Evolutionary conservation across 2,797 vertebrate species (phyloP), one percentile per base, ranked within the genome.

Genomic region (Artibeus jamaicensis): DNA sequence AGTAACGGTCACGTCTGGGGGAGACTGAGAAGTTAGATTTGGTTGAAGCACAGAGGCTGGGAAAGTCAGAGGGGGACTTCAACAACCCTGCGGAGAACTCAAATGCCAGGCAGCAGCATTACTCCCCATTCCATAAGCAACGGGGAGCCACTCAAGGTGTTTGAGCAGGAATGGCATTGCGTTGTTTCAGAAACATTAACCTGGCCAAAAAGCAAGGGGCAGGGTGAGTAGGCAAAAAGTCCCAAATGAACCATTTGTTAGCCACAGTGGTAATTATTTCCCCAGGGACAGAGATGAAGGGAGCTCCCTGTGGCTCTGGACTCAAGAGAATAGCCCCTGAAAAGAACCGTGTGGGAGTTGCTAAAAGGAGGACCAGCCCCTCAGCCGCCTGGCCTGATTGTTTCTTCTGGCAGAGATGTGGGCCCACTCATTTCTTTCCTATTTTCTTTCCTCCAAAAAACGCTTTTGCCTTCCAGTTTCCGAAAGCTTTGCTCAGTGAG

Each of bases 401-500:
- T 98, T 97, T 96, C 89, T 92, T 89, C 95, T 86, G 94, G 94
- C 95, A 88, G 74, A 92, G 96, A 96, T 79, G 95, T 70, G 88
- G 93, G 95, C 94, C 96, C 92, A 87, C 93, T 97, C 94, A 84
- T 95, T 94, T 89, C 91, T 97, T 97, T 86, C 90, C 97, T 97
- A 89, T 97, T 98, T 96, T 93, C 89, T 73, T 95, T 95, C 94
- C 94, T 97, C 93, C 92, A 96, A 97, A 89, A 98, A 98, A 95
- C 81, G 89, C 96, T 98, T 97, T 98, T 97, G 94, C 90, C 97
- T 76, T 95, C 95, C 92, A 39, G 95, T 97, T 98, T 97, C 97
- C 96, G 26, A 96, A 98, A 97, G 98, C 97, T 46, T 96, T 96
- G 96, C 97, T 98, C 98, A 98, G 97, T 98, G 98, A 98, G 96